A percentile compares a stretch with the other conserved stretches of the same genome.
phyloP scores from a whole-genome alignment of 2,888 invertebrate genomes.

The Melieria crassipennis region DNA sequence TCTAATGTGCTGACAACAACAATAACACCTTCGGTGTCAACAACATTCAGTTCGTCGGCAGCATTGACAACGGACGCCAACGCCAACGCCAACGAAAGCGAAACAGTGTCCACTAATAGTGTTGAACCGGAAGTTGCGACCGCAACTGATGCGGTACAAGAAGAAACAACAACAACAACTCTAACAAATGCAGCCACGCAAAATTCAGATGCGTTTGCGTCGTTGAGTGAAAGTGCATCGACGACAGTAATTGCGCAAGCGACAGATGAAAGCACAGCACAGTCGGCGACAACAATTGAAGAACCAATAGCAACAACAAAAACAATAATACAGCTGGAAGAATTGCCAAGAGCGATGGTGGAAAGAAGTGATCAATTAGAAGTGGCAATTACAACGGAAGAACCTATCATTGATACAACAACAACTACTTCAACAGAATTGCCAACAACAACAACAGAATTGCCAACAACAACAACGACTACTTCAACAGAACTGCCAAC shows the following conservation, averaged over 20 bases:
- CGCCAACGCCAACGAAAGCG: not conserved
- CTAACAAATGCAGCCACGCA: not conserved
- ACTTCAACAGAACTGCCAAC: not conserved
- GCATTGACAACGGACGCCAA: not conserved
- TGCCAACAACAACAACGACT: slow-evolving; percentile 10
- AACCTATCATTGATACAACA: slow-evolving; percentile 39
- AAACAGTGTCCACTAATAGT: not conserved
- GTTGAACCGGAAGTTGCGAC: not conserved
- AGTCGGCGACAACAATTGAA: not conserved
- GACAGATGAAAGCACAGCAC: not conserved
- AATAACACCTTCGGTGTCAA: not conserved
- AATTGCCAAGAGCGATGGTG: not conserved
- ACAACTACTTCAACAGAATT: slow-evolving; percentile 30
- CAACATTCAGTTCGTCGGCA: not conserved
- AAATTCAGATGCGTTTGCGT: slow-evolving; percentile 11
- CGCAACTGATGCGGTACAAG: too few species aligned
- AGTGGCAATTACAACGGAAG: not conserved
- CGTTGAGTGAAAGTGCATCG: slow-evolving; percentile 19
- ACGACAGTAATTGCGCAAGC: not conserved
- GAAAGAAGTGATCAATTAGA: not conserved
- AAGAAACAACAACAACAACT: slow-evolving; percentile 1
- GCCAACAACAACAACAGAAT: slow-evolving; percentile 1
- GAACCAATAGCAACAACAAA: not conserved
- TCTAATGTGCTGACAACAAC: not conserved
- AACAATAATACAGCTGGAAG: too few species aligned